Percentiles rank a stretch among this genome's conserved stretches.
Conservation (phyloP, 2,797 vertebrate genomes). For the Mallotus villosus region DNA sequence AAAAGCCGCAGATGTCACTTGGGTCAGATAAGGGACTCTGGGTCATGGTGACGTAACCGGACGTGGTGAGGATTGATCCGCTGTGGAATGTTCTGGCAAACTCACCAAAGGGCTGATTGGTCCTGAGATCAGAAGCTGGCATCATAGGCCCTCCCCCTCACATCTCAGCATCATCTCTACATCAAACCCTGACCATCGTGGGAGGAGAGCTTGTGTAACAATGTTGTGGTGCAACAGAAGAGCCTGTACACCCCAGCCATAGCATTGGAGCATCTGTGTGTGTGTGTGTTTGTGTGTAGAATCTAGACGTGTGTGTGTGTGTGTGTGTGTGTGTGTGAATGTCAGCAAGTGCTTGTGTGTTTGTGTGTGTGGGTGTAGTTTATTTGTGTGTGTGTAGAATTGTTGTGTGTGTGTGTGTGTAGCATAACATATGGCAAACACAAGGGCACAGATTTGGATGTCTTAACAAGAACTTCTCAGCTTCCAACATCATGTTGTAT, state of each 20-base stretch:
- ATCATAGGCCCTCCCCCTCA: background rate
- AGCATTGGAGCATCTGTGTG: background rate
- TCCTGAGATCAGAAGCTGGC: background rate
- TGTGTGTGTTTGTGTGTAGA: constrained; percentile 2
- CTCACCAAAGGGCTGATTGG: background rate
- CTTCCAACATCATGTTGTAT: background rate
- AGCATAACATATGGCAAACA: constrained; percentile 7
- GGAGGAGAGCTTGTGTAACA: background rate
- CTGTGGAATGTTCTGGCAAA: background rate
- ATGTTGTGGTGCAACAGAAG: background rate
- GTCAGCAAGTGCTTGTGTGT: background rate
- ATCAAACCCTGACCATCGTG: background rate
- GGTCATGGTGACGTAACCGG: background rate
- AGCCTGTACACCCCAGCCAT: background rate
- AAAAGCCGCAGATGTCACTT: background rate
- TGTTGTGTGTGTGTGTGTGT: constrained; percentile 28
- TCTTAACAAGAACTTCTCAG: background rate
- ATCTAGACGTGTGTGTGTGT: background rate
- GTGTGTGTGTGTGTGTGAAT: constrained; percentile 10
- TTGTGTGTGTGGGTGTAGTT: constrained; percentile 11
- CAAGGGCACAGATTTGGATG: background rate
- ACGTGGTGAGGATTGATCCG: background rate
- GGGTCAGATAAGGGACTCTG: background rate
- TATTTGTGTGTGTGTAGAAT: too few relatives aligned
- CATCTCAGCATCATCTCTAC: background rate